Evolutionary conservation across 2,888 invertebrate genomes (phyloP).

Genomic region (Sinohyriopsis cumingii): DNA sequence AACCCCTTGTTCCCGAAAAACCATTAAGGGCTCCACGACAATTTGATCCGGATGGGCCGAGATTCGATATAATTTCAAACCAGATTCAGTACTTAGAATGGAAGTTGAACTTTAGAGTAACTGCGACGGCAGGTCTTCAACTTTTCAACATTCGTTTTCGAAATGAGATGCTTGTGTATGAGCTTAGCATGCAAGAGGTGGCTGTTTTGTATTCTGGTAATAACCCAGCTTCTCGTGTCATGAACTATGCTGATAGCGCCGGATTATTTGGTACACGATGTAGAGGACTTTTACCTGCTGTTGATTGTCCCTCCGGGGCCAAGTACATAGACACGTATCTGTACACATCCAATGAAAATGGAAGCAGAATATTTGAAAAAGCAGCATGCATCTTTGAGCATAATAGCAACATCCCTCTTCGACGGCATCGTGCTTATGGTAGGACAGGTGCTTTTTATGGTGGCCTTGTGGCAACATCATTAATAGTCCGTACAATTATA

Average conservation of each 20-base stretch:
- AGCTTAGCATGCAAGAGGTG: conserved; percentile 68
- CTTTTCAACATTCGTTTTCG: conserved; percentile 57
- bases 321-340: conserved; percentile 54
- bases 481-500: conserved; percentile 58
- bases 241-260: conserved; percentile 61
- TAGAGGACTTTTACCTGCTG: conserved; percentile 60
- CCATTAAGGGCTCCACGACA: conserved; percentile 52
- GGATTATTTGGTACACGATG: conserved; percentile 59
- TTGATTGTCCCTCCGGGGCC: conserved; percentile 65
- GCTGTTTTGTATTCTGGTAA: conserved; percentile 63
- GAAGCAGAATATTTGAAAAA: conserved; percentile 47
- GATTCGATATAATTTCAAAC: conserved; percentile 56
- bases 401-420: conserved; percentile 54
- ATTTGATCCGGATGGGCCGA: conserved; percentile 56
- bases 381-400: conserved; percentile 67
- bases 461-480: conserved; percentile 48
- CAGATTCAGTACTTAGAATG: conserved; percentile 62
- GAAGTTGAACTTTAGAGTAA: conserved; percentile 59
- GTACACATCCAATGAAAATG: conserved; percentile 53
- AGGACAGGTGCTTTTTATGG: conserved; percentile 58
- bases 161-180: conserved; percentile 64
- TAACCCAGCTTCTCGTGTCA: conserved; percentile 53
- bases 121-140: conserved; percentile 58
- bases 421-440: conserved; percentile 61
- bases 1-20: conserved; percentile 41